Base-by-base conservation (phyloP, 2,888 invertebrate genomes). In the Orthosia gothica region DNA sequence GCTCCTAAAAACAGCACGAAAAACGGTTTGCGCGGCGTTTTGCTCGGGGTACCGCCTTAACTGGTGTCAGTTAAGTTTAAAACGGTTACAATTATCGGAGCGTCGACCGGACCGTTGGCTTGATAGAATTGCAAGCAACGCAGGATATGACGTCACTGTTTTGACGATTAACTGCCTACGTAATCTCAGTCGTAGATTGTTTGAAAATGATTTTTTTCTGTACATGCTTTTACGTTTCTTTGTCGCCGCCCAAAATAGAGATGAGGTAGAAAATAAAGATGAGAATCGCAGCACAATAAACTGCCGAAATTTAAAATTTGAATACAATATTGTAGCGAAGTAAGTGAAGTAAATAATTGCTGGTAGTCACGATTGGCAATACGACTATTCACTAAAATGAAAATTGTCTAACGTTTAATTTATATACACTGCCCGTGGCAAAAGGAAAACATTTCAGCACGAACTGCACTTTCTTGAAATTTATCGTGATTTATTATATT, bases 81-180 rank as follows among this genome's bases (percentile, higher is more conserved):
- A 85, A 84, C 72, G 79, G 78, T 81, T 69, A 62, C 71, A 85
- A 73, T 83, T 79, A 81, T 83, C 76, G 76, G 76, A 83, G 81
- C 84, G 85, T 80, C 79, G 82, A 87, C 83, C 79, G 80, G 82
- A 88, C 84, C 78, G 79, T 70, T 66, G 62, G 70, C 64, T 76
- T 79, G 81, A 83, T 85, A 71, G 80, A 81, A 79, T 66, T 81
- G 82, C 79, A 78, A 71, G 69, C 76, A 75, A 58, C 63, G 54
- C 79, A 85, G 86, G 88, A 88, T 84, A 61, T 90, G 87, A 89
- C 85, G 84, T 87, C 87, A 90, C 54, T 47, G 71, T 64, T 82
- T 84, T 65, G 63, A 79, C 67, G 76, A 82, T 85, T 82, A 86
- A 68, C 80, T 73, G 68, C 57, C 59, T 70, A 81, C 76, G 80